Evolutionary conservation across 1,140 invertebrate genomes (phyloP), one percentile per base, ranked within the genome.

Genomic region (Ridgeia piscesae): DNA sequence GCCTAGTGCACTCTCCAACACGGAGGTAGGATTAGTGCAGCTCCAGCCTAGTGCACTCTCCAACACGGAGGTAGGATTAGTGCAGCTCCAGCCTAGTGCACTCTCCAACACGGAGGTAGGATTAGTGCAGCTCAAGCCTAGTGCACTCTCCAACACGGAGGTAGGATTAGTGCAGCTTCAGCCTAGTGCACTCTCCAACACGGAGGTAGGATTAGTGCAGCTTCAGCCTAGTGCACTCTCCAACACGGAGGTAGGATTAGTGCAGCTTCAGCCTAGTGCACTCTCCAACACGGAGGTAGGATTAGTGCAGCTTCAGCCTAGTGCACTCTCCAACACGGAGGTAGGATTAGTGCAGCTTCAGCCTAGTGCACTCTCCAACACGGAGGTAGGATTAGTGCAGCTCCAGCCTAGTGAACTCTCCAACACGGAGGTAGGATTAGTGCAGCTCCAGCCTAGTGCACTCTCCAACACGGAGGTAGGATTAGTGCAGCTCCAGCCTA

Each of bases 211-310:
- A 42, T 17, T 27, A 91, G 35, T 33, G 33, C 77, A 89, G 91
- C 35, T 35, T 35, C 35, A 48, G 9, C 58, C 33, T 17, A 89
- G 35, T 92, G 92, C 92, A 48, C 35, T 92, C 33, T 92, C 77
- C 21, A 31, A 35, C 27, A 31, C 33, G 27, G 34, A 42, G 89
- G 89, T 91, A 42, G 34, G 89, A 42, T 17, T 27, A 91, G 35
- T 33, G 33, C 77, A 89, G 91, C 35, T 35, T 35, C 35, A 48
- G 9, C 58, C 33, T 17, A 89, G 35, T 92, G 92, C 92, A 48
- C 35, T 92, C 33, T 92, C 77, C 21, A 31, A 35, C 27, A 31
- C 33, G 27, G 34, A 42, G 89, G 89, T 91, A 42, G 34, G 89
- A 42, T 17, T 27, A 91, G 35, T 33, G 33, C 77, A 89, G 91